Base-by-base conservation (phyloP, 2,113 vertebrate species). In the Sisor rabdophorus region DNA sequence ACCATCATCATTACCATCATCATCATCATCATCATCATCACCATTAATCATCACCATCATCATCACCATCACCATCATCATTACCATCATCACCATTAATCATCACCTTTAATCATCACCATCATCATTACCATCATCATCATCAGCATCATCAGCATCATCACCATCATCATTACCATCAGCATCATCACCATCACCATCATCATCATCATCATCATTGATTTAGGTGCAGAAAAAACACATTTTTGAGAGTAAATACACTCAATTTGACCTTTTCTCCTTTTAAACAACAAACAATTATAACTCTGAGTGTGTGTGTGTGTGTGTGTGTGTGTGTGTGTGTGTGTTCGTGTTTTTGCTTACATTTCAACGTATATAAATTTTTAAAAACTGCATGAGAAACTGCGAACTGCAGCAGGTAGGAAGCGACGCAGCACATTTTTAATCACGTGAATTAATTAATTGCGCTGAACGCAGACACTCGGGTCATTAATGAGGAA, bases 371-470 rank as follows among this genome's bases (percentile, higher is more conserved):
- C 69, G 68, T n/a, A n/a, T n/a, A n/a, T n/a, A n/a, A n/a, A 55
- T 47, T 69, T 70, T 13, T 55, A 67, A 4, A 48, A 26, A 60
- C 9, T 73, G 81, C 69, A 73, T 75, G 78, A 77, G 44, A 52
- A 69, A 74, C 65, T 40, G 44, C 7, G 28, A 36, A 11, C 17
- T 6, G 52, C 44, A n/a, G 28, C 26, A 56, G 52, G 4, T 60
- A 68, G 48, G 32, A 67, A 60, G n/a, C 70, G 63, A 48, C 32
- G 63, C 58, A 6, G n/a, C 55, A 22, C 59, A 60, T 61, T 63
- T 50, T 56, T 53, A 24, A 67, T 50, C 19, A 7, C 26, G 30
- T 76, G 48, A 13, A 32, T 47, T 20, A 44, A 63, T 55, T 30
- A 48, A 22, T 1, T 28, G 67, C 56, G 13, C 56, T 44, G 32